These are phyloP conservation scores for Bactericera cockerelli DNA, from an alignment of 1,140 invertebrate genomes.

Conservation along the genomic window DNA sequence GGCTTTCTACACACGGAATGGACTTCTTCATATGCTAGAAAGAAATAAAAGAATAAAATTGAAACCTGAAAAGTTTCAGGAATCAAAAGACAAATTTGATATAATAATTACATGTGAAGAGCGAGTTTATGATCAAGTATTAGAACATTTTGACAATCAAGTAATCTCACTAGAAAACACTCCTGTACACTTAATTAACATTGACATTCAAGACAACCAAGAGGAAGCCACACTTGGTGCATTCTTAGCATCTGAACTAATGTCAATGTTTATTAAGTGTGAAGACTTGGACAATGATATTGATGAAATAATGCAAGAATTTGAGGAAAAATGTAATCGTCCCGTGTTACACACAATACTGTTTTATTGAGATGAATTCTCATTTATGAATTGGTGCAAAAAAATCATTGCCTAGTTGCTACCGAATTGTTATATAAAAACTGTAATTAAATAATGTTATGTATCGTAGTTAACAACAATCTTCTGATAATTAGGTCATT, in stretches of 20 bases:
- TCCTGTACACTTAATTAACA: constrained; percentile 92
- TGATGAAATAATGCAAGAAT: constrained; percentile 89
- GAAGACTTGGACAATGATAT: constrained; percentile 97
- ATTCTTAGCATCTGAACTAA: constrained; percentile 82
- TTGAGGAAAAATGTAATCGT: constrained; percentile 76
- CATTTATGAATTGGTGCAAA: no score
- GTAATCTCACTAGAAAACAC: constrained; percentile 48
- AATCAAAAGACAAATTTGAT: constrained; percentile 81
- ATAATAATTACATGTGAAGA: constrained; percentile 96
- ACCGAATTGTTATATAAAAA: no score
- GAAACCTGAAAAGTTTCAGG: constrained; percentile 88
- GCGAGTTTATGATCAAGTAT: constrained; percentile 85
- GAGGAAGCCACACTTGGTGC: constrained; percentile 99
- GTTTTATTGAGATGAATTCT: constrained; percentile 70
- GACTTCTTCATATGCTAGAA: constrained; percentile 95
- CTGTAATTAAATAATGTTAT: no score
- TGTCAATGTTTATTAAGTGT: constrained; percentile 63
- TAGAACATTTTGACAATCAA: constrained; percentile 18
- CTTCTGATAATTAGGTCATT: no score
- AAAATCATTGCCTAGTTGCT: no score
- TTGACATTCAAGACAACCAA: constrained; percentile 99
- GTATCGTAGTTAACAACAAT: no score
- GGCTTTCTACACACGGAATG: constrained; percentile 93
- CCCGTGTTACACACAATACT: constrained; percentile 82
- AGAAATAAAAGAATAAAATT: constrained; percentile 91